A percentile compares a stretch with the other conserved stretches of the same genome.
phyloP scores from a whole-genome alignment of 2,797 vertebrate genomes.

The Gallinago nigripennis region DNA sequence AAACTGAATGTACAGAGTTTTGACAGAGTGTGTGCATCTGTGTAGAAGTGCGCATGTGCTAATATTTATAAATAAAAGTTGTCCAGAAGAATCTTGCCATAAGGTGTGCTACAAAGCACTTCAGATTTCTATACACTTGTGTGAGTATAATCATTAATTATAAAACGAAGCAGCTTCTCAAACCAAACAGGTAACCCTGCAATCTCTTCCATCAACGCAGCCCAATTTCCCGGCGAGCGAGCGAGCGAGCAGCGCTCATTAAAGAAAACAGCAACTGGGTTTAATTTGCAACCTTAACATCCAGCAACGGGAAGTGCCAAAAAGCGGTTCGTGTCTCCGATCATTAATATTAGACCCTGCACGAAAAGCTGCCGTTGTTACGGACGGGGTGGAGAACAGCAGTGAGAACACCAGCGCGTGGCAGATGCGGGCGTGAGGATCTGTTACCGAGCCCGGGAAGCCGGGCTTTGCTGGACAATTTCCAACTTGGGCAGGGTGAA shows the following conservation, averaged over 20 bases:
- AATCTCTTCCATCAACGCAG: fast-evolving
- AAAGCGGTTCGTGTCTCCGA: not conserved
- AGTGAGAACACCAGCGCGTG: not conserved
- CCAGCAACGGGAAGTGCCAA: not conserved
- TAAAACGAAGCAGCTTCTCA: not conserved
- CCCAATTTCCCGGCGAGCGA: not conserved
- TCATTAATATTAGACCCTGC: not conserved
- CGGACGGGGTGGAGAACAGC: not conserved
- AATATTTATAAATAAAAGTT: not conserved
- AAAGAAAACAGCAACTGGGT: not conserved
- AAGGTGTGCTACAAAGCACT: not conserved
- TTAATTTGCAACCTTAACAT: not conserved
- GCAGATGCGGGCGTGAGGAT: conserved; percentile 14
- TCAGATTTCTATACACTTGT: fast-evolving
- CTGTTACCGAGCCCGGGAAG: not conserved
- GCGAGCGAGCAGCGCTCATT: fast-evolving
- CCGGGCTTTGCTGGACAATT: conserved; percentile 14
- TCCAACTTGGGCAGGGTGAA: conserved; percentile 23
- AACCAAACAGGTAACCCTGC: not conserved
- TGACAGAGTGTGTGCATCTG: fast-evolving
- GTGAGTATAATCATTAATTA: not conserved
- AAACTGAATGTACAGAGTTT: not conserved
- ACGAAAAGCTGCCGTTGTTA: not conserved
- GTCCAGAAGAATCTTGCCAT: not conserved
- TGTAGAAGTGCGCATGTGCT: not conserved